Base-by-base conservation (phyloP, 64 coral and sea anemone species). In the Montipora capricornis region DNA sequence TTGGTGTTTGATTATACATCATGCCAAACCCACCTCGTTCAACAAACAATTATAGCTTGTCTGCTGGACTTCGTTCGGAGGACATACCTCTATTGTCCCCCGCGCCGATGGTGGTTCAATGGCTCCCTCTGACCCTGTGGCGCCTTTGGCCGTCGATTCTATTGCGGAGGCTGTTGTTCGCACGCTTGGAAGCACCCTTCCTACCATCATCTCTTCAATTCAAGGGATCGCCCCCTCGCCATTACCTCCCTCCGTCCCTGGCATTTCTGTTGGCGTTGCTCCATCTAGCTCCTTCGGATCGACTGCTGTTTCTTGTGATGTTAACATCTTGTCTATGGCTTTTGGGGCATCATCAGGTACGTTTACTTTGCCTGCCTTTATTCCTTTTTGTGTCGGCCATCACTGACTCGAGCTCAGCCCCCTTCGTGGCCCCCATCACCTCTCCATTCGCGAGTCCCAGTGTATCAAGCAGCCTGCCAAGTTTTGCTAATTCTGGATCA, bases 31-130 rank as follows among this genome's bases (percentile, higher is more conserved):
- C 77, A 20, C 16, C 49, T 16, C 16, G 48, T 19, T 79, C 77
- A 53, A 79, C 77, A 3, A 79, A 79, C 77, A 79, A 29, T 29
- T 29, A 79, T 48, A 79, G 77, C 19, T 79, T 79, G 49, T 79
- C 49, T 0, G n/a, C 47, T 5, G 49, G 17, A 14, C 13, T 52
- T 51, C 11, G 5, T 53, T 19, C 29, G 1, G 29, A 1, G 29
- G 29, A 29, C 29, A 8, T 13, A 8, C n/a, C 52, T 26, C 6
- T 11, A 10, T 81, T n/a, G 2, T 59, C 79, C 2, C 6, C 79
- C 17, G 47, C 51, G 1, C 8, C 51, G 47, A 26, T 5, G 8
- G 20, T 10, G 22, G 51, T 14, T 8, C 79, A 24, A 13, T 8
- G 16, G 52, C 20, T 14, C 3, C 79, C 16, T 26, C 49, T 59